These are phyloP conservation scores for Halisarca cf. caerulea DNA, from an alignment of 37 sponge, comb jelly and placozoan genomes.

Conservation along the genomic window DNA sequence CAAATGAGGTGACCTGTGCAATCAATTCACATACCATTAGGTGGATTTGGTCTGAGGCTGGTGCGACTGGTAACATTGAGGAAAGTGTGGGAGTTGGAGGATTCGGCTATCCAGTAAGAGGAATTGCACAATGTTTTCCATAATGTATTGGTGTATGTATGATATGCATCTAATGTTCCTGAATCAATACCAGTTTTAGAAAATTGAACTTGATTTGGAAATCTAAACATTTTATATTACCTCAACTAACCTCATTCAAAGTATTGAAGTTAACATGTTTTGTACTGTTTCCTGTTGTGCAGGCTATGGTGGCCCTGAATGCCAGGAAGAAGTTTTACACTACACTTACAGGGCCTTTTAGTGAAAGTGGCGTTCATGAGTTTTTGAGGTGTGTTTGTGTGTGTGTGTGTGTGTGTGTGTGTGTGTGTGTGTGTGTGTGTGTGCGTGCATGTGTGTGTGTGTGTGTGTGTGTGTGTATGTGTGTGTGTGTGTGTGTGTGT, in stretches of 20 bases:
- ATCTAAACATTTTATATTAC: too few relatives aligned
- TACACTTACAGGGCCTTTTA: slow-evolving; percentile 76
- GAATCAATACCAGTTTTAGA: too few relatives aligned
- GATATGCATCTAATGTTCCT: too few relatives aligned
- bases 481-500: too few relatives aligned
- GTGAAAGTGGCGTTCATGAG: slow-evolving; percentile 73
- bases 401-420: neutral
- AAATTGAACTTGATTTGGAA: too few relatives aligned
- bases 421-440: slow-evolving; percentile 2
- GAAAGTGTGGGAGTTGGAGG: slow-evolving; percentile 88
- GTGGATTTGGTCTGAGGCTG: slow-evolving; percentile 94
- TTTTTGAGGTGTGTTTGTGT: slow-evolving; percentile 52
- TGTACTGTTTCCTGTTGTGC: neutral
- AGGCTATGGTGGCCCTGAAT: slow-evolving; percentile 86
- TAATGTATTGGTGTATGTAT: too few relatives aligned
- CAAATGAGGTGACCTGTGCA: too few relatives aligned
- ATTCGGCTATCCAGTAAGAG: slow-evolving; percentile 93
- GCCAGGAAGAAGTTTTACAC: slow-evolving; percentile 74
- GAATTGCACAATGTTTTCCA: too few relatives aligned
- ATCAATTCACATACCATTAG: slow-evolving; percentile 20
- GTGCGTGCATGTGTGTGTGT: neutral
- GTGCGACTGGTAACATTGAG: slow-evolving; percentile 71
- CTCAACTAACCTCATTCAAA: too few relatives aligned
- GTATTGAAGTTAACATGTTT: too few relatives aligned
- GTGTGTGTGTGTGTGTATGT: too few relatives aligned